Evolutionary conservation across 2,888 invertebrate species (phyloP), one percentile per base, ranked within the genome.

Genomic region (Nomada fabriciana): DNA sequence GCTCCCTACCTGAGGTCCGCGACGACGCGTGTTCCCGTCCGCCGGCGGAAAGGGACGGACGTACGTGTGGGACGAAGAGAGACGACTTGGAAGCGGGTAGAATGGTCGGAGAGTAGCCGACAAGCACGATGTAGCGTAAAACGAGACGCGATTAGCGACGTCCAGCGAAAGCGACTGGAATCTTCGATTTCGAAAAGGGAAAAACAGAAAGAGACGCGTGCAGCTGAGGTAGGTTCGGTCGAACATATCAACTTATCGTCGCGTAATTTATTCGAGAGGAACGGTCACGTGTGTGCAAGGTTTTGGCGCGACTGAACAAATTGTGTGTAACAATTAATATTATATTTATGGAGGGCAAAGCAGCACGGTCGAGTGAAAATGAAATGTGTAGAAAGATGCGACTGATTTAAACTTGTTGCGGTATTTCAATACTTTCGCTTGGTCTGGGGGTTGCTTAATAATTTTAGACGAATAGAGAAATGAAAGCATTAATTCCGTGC

Each of bases 21-120:
- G 69, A 55, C 77, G 83, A 83, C 86, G 85, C 85, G 85, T 86
- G 85, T 86, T 85, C 83, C 63, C 79, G 59, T 57, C 76, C 13
- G 4, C 42, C n/a, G 36, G 7, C 13, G n/a, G 59, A 55, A 10
- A 29, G 29, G n/a, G 61, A 77, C 59, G 59, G 75, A 71, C 18
- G 57, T 29, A 29, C 43, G 20, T 9, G 20, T 11, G 59, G 9
- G 43, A 18, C 25, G 29, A 57, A 59, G 25, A 18, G 23, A 43
- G 15, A 43, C n/a, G 25, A 42, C 63, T 52, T n/a, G 23, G 7
- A 59, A 29, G 61, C 36, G 78, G 43, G 25, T 13, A 9, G 55
- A 25, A n/a, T 10, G 18, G 23, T 47, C 47, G 61, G 50, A 29
- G 67, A 50, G 57, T 55, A 60, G 50, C 25, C 71, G 79, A 71